Conservation (phyloP, 2,888 invertebrate genomes). For the Nezara viridula region DNA sequence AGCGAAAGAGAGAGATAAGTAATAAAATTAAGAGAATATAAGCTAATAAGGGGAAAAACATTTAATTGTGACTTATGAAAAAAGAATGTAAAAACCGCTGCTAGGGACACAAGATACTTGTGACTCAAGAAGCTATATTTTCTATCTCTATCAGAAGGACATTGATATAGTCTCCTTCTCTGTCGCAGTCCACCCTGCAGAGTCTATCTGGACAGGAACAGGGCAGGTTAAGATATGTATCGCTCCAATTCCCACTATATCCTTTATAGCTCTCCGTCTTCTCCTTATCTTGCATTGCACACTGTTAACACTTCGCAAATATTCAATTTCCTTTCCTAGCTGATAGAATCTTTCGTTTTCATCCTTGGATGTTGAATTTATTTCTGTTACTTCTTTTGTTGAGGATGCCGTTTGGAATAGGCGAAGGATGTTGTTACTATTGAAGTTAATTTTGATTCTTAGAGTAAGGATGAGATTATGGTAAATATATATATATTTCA, state of each 20-base stretch:
- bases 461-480: too few species aligned
- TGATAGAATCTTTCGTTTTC: background rate
- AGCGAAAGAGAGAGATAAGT: too few species aligned
- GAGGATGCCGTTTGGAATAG: background rate
- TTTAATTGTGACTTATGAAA: too few species aligned
- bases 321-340: constrained; percentile 17
- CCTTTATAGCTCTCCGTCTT: background rate
- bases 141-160: too few species aligned
- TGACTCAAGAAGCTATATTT: too few species aligned
- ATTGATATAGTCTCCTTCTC: background rate
- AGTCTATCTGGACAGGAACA: background rate
- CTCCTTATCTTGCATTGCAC: background rate
- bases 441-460: too few species aligned
- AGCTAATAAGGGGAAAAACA: too few species aligned
- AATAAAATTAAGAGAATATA: too few species aligned
- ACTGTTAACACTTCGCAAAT: background rate
- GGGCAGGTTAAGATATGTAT: background rate
- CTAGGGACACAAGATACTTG: too few species aligned
- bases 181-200: background rate
- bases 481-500: too few species aligned
- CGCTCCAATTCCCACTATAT: background rate
- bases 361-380: background rate
- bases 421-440: too few species aligned
- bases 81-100: too few species aligned
- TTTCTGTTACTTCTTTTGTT: background rate